Conservation (phyloP, 2,113 vertebrate species). For the Aptenodytes forsteri region DNA sequence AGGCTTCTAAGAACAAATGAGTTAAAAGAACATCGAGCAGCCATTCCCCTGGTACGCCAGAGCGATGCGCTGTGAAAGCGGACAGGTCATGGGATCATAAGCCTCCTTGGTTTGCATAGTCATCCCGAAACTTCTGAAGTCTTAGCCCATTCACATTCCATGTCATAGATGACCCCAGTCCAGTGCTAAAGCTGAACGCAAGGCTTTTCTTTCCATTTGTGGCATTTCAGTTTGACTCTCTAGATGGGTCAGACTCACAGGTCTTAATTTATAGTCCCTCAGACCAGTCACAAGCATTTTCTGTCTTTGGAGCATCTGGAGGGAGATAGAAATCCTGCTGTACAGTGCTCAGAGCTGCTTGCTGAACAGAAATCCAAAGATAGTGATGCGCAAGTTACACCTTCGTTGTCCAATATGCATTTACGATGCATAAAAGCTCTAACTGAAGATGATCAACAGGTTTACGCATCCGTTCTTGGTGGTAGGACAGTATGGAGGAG, state of each 20-base stretch:
- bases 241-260: background rate
- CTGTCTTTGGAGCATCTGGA: background rate
- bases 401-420: rapidly evolving
- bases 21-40: background rate
- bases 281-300: background rate
- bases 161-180: background rate
- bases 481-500: background rate
- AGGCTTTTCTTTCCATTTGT: background rate
- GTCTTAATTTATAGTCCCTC: background rate
- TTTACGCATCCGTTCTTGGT: background rate
- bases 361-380: background rate
- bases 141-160: rapidly evolving
- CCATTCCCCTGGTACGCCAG: rapidly evolving
- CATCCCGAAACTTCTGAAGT: background rate
- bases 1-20: background rate
- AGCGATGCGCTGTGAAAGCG: background rate
- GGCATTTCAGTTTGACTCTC: background rate
- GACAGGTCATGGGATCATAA: background rate
- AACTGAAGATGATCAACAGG: background rate
- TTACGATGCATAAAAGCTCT: background rate
- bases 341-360: background rate
- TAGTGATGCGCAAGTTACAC: rapidly evolving
- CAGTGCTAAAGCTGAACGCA: background rate
- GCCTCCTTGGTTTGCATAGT: background rate
- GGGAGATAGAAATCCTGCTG: background rate